Evolutionary conservation across 2,888 invertebrate genomes (phyloP), one percentile per base, ranked within the genome.

Genomic region (Chydorus sphaericus): DNA sequence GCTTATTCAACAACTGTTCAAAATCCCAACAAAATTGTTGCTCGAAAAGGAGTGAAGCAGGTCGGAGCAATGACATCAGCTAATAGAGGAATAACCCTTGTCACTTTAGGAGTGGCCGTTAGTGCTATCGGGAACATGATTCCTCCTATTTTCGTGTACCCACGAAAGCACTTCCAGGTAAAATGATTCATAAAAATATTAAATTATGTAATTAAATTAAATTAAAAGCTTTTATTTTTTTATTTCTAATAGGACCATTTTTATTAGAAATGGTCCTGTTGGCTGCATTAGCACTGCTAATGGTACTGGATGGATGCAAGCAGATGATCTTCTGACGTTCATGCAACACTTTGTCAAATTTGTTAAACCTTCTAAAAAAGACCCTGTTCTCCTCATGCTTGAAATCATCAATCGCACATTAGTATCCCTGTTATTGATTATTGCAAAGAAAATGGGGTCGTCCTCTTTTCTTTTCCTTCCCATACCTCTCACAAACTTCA

Each of bases 401-500:
- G 68, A 69, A n/a, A n/a, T n/a, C n/a, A n/a, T n/a, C n/a, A n/a
- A n/a, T n/a, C n/a, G n/a, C n/a, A n/a, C n/a, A n/a, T n/a, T n/a
- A 20, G 10, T 57, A 55, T 66, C 7, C 53, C 58, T 28, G 58
- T 62, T 31, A 44, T 67, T 60, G 58, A 65, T 64, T 60, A 60
- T 60, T 60, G 66, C 63, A 60, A 66, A 61, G 64, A 64, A 38
- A 62, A 64, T 61, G 67, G 69, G 10, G 65, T 71, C 29, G 62
- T 66, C 39, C 59, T 70, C 49, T 61, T 70, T 37, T 67, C 68
- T 8, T 64, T 69, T 44, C 69, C 66, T 23, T 69, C 68, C 14
- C 69, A 71, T 60, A 66, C 67, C 54, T 64, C 67, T 8, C 68
- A 66, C 53, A 69, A 69, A 60, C 56, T 71, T 49, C 71, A 71